Base-by-base conservation (phyloP, 2,113 vertebrate species). In the Raja brachyura region DNA sequence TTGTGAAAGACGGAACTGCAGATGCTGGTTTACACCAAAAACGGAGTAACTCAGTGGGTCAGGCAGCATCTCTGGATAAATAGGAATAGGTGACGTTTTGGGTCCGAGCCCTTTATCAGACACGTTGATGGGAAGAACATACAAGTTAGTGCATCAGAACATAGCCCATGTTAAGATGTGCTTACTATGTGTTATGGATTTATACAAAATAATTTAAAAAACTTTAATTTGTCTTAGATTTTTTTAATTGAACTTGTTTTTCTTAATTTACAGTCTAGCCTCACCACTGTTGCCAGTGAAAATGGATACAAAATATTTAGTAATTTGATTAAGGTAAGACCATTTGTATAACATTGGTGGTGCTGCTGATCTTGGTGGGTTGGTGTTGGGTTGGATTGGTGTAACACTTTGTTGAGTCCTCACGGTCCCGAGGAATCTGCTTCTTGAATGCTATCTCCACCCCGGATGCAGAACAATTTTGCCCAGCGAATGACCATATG, bases 291-390 rank as follows among this genome's bases (percentile, higher is more conserved):
- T 1, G 97, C 97, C 0, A 94, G 95, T 20, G 94, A 96, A 90
- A 97, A 98, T 68, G 98, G 98, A 86, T 99, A 98, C 95, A 97
- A 25, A 48, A 95, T 95, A 85, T 98, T 98, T 94, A 97, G 96
- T 94, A 95, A 95, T 93, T 96, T 99, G 11, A 93, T 99, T 33
- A 95, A 95, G 98, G 98, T 99, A 96, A 95, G 93, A 0, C 8
- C 28, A 74, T 75, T 59, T 56, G 28, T 31, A 18, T 31, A 63
- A 63, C n/a, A n/a, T 7, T 88, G 14, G 1, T 11, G 20, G 22
- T 59, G 25, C 9, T 59, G 25, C 81, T 59, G 54, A 4, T 61
- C 6, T 0, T 63, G 13, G 9, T 61, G 28, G 5, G 59, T 48
- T 48, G 39, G 39, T 48, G 39, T 48, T 48, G 39, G 39, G 13